Evolutionary conservation across 2,888 invertebrate species (phyloP), one percentile per base, ranked within the genome.

Genomic region (Hypsopygia costalis): DNA sequence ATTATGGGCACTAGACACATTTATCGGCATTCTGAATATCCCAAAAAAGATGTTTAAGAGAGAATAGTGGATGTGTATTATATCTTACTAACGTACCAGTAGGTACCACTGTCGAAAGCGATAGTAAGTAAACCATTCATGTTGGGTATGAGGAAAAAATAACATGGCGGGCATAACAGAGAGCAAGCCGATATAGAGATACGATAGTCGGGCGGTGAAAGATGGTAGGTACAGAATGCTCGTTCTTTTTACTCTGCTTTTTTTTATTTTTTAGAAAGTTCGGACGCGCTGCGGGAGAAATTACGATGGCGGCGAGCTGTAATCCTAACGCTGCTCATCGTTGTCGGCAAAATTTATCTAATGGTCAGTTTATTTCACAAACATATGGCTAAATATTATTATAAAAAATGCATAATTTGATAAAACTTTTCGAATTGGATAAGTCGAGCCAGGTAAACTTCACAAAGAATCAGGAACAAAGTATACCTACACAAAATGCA

Each of bases 211-310:
- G 74, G 71, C 75, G 80, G 86, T 86, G 85, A 88, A 85, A 87
- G 87, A 87, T 76, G 75, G 72, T 77, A 70, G 66, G 76, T 73
- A 78, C 80, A 72, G 77, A 81, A 78, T 75, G 78, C 65, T 74
- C 64, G 77, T 77, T 83, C 80, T 83, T 83, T n/a, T 85, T 81
- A 78, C 78, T 81, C 72, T 75, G 73, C 61, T 76, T 75, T 79
- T 77, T 77, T 76, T 73, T 76, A 72, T 79, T 82, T 83, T 87
- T 88, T 88, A 88, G 88, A 88, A 88, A 88, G 88, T 87, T 77
- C 75, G 77, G 77, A 70, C 77, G 79, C 81, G 68, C 76, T 52
- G 78, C 79, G 69, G 74, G 86, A 78, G 86, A 88, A 87, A 88
- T 85, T 83, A 81, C 73, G 61, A 64, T 69, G 70, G 68, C 68